Evolutionary conservation across 2,113 vertebrate species (phyloP).

Genomic region (Grallaria varia): DNA sequence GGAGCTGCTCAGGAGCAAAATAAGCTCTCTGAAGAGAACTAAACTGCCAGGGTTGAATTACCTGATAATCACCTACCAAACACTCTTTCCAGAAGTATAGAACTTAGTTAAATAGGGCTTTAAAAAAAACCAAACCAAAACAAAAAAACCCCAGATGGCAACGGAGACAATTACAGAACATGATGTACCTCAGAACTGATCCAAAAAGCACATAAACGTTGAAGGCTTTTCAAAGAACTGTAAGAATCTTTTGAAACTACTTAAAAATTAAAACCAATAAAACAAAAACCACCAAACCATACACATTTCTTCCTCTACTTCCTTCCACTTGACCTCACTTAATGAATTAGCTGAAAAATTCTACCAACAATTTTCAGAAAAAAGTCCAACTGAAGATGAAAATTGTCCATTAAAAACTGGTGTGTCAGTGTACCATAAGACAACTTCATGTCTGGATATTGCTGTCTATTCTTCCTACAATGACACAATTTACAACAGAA

Average conservation of each 20-base stretch:
- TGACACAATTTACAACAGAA: not conserved
- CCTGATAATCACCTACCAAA: not conserved
- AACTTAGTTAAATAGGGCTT: not conserved
- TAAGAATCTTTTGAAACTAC: not conserved
- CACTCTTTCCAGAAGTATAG: not conserved
- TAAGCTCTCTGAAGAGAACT: not conserved
- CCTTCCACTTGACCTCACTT: not conserved
- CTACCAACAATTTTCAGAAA: not conserved
- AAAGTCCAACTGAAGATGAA: not conserved
- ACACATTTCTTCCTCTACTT: not conserved
- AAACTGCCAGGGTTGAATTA: not conserved
- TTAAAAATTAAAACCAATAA: not conserved
- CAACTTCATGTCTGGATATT: not conserved
- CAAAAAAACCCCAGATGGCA: not conserved
- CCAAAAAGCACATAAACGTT: fast-evolving
- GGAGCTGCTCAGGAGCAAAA: not conserved
- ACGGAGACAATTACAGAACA: not conserved
- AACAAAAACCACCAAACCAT: not conserved
- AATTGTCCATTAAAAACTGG: not conserved
- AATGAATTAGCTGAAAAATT: not conserved
- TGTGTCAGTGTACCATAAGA: not conserved
- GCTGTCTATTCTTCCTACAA: not conserved
- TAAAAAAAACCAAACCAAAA: not conserved
- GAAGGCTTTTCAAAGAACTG: not conserved
- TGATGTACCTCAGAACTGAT: not conserved